These are phyloP conservation scores for Sinopyrophorus schimmeli DNA, from an alignment of 2,888 invertebrate genomes.

Conservation along the genomic window DNA sequence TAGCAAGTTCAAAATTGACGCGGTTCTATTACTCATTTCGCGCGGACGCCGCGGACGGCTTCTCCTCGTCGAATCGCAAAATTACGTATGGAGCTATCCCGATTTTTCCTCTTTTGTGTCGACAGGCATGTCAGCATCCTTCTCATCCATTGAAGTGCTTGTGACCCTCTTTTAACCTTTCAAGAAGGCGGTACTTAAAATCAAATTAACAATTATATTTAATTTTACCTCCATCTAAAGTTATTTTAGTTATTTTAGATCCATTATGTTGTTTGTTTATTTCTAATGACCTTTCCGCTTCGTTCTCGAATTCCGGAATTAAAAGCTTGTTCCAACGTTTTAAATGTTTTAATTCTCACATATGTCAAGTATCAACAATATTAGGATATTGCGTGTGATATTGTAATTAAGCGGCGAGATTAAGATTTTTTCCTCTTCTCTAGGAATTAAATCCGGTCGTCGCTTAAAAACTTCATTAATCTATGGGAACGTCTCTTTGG, in stretches of 20 bases:
- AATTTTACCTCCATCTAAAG: conserved; percentile 17
- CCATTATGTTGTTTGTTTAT: conserved; percentile 1
- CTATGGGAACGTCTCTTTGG: too few species aligned
- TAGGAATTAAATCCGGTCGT: too few species aligned
- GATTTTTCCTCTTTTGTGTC: conserved; percentile 19
- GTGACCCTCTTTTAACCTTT: conserved; percentile 25
- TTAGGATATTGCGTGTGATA: conserved; percentile 3
- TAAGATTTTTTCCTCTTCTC: too few species aligned
- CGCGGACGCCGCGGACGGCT: too few species aligned
- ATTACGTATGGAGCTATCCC: conserved; percentile 16
- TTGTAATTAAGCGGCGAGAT: not conserved
- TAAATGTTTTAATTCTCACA: conserved; percentile 3
- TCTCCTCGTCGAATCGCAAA: too few species aligned
- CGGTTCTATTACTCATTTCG: not conserved
- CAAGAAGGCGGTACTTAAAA: conserved; percentile 26
- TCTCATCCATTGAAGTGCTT: conserved; percentile 20
- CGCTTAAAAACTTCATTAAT: too few species aligned
- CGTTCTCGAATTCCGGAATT: not conserved
- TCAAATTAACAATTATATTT: conserved; percentile 25
- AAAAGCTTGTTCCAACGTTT: too few species aligned
- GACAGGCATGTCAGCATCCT: conserved; percentile 23
- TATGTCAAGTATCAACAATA: conserved; percentile 8
- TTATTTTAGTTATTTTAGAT: conserved; percentile 4
- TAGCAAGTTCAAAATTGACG: too few species aligned
- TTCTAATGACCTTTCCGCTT: conserved; percentile 6